Evolutionary conservation across 2,113 vertebrate species (phyloP).

Genomic region (Mus pahari): DNA sequence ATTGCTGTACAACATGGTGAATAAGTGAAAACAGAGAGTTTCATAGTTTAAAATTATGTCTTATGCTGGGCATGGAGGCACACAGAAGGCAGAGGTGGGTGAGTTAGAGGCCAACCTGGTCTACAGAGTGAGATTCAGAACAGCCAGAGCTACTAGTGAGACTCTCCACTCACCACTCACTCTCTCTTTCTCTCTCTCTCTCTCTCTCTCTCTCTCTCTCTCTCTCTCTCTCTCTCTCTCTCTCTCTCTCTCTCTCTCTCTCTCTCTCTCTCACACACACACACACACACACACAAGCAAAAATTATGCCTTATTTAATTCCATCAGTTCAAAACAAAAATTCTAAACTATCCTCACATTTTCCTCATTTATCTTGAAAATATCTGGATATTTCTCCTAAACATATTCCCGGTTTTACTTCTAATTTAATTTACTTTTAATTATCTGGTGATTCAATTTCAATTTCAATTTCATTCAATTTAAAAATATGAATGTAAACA

Average conservation of each 20-base stretch:
- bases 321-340: slow-evolving; percentile 15
- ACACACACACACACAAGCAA: neutral
- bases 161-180: too few species aligned
- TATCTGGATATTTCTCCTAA: slow-evolving; percentile 8
- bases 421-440: slow-evolving; percentile 6
- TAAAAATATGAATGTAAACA: too few species aligned
- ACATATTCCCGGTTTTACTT: slow-evolving; percentile 32
- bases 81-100: neutral
- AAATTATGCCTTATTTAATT: neutral
- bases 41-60: slow-evolving; percentile 13
- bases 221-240: too few species aligned
- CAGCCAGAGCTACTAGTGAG: neutral
- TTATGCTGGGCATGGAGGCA: neutral
- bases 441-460: slow-evolving; percentile 42
- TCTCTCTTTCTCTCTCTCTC: too few species aligned
- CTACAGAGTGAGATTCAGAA: neutral
- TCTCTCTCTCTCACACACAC: neutral
- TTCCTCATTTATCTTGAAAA: slow-evolving; percentile 35
- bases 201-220: too few species aligned
- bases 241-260: too few species aligned
- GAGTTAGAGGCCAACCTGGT: neutral
- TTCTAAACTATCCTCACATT: slow-evolving; percentile 21
- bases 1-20: neutral
- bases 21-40: slow-evolving; percentile 7
- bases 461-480: neutral